Percentiles rank a stretch among this genome's conserved stretches.
Conservation (phyloP, 2,888 invertebrate genomes). For the Chrysolina americana region DNA sequence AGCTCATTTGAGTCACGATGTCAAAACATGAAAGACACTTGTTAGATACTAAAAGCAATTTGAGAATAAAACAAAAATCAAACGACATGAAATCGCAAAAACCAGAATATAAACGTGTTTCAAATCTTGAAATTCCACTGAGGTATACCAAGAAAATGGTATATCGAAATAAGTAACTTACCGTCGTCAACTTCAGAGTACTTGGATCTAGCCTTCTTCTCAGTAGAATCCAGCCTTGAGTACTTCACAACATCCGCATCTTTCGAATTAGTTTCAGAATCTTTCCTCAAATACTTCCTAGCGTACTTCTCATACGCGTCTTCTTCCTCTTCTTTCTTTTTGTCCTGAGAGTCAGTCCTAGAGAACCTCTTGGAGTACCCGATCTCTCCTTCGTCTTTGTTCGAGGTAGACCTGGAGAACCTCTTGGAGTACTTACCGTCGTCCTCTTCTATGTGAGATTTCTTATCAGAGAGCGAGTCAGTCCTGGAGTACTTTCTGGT, state of each 20-base stretch:
- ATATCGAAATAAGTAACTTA: conserved; percentile 24
- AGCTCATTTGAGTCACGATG: too few species aligned
- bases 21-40: too few species aligned
- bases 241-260: conserved; percentile 37
- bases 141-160: not conserved
- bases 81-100: too few species aligned
- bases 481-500: conserved; percentile 60
- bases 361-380: conserved; percentile 56
- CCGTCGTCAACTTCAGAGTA: conserved; percentile 48
- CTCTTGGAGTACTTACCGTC: conserved; percentile 54
- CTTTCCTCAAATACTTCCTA: conserved; percentile 58
- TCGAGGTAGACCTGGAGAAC: conserved; percentile 54
- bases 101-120: too few species aligned
- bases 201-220: conserved; percentile 55
- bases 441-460: conserved; percentile 52
- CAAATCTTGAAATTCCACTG: too few species aligned
- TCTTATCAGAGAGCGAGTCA: conserved; percentile 50
- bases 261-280: conserved; percentile 43
- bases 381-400: conserved; percentile 54
- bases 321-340: conserved; percentile 55
- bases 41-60: too few species aligned
- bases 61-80: too few species aligned
- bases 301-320: conserved; percentile 59
- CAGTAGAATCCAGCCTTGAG: conserved; percentile 50
- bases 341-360: conserved; percentile 52